A percentile compares a stretch with the other conserved stretches of the same genome.
phyloP scores from a whole-genome alignment of 2,113 vertebrate genomes.

The Scalopus aquaticus region DNA sequence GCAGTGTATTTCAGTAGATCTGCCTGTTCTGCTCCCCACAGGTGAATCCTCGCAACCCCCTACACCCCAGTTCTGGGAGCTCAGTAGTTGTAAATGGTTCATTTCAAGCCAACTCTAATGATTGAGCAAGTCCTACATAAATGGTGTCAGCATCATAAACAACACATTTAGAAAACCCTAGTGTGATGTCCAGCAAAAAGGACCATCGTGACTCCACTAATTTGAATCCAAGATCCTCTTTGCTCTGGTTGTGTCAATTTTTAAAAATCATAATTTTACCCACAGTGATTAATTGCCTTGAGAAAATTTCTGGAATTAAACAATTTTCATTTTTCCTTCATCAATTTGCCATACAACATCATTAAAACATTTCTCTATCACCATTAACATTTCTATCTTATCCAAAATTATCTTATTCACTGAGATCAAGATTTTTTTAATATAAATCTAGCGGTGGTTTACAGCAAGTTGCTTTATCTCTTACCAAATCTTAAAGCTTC shows the following conservation, averaged over 20 bases:
- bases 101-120: not conserved
- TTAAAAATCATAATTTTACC: not conserved
- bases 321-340: not conserved
- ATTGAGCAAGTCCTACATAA: not conserved
- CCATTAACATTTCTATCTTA: not conserved
- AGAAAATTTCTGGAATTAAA: not conserved
- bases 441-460: not conserved
- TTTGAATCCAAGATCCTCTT: not conserved
- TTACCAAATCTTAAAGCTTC: not conserved
- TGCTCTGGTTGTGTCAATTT: not conserved
- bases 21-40: too few species aligned
- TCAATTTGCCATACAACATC: not conserved
- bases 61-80: not conserved
- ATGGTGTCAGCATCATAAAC: not conserved
- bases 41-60: too few species aligned
- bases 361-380: not conserved
- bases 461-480: not conserved
- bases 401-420: constrained; percentile 28
- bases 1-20: too few species aligned
- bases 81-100: too few species aligned
- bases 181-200: not conserved
- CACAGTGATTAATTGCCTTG: not conserved
- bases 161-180: constrained; percentile 33
- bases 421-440: not conserved
- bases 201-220: not conserved